Percentiles rank a stretch among this genome's conserved stretches.
These are phyloP conservation scores for Heliconius congener DNA, from an alignment of 1,140 invertebrate species.

Conservation along the genomic window DNA sequence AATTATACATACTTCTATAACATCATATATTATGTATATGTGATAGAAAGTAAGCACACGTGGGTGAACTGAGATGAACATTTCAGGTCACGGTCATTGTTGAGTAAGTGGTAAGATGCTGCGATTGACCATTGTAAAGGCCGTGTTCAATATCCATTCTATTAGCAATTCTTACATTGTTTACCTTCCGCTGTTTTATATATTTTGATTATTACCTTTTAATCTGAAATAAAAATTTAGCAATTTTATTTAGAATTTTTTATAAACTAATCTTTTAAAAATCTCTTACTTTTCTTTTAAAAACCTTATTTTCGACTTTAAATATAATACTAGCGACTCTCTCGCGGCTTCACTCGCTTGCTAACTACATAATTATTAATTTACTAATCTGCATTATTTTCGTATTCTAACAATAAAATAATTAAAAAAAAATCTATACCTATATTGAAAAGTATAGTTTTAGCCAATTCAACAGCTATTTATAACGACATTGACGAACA, in stretches of 20 bases:
- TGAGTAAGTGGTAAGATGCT: conserved; percentile 24
- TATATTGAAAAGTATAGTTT: too few relatives aligned
- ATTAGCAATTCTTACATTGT: conserved; percentile 4
- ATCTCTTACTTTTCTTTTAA: not conserved
- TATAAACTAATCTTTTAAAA: not conserved
- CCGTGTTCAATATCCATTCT: not conserved
- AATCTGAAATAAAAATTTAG: not conserved
- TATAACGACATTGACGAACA: too few relatives aligned
- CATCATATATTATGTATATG: not conserved
- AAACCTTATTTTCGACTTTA: too few relatives aligned
- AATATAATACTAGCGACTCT: too few relatives aligned
- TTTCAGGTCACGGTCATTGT: conserved; percentile 39
- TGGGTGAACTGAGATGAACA: conserved; percentile 29
- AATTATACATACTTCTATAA: not conserved
- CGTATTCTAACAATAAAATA: too few relatives aligned
- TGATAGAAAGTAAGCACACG: conserved; percentile 23
- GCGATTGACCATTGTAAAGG: conserved; percentile 10
- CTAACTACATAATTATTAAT: too few relatives aligned
- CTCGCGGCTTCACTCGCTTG: too few relatives aligned
- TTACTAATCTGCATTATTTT: too few relatives aligned
- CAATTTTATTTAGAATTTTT: too few relatives aligned
- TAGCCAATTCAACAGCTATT: too few relatives aligned
- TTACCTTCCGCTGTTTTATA: not conserved
- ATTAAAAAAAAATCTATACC: too few relatives aligned
- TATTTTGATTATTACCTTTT: not conserved